Percentiles rank a stretch among this genome's conserved stretches.
phyloP scores from a whole-genome alignment of 1,140 invertebrate genomes.

The Zophobas morio region DNA sequence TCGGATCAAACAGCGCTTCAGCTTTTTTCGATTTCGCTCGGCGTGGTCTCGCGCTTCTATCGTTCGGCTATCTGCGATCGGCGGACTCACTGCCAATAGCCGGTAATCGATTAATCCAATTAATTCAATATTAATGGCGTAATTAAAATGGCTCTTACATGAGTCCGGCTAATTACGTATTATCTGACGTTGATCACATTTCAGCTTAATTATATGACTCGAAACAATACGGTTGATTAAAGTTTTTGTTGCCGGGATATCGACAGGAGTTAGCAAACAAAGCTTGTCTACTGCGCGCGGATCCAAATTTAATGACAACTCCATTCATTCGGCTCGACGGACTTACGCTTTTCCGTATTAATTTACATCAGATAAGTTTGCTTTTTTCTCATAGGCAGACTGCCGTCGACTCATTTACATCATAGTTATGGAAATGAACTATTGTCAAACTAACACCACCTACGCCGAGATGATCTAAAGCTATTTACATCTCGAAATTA shows the following conservation, averaged over 20 bases:
- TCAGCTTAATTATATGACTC: constrained; percentile 35
- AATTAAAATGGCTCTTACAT: constrained; percentile 40
- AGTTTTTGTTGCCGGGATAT: constrained; percentile 24
- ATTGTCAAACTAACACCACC: constrained; percentile 36
- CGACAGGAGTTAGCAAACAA: constrained; percentile 34
- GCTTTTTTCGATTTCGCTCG: constrained; percentile 15
- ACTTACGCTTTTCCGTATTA: constrained; percentile 26
- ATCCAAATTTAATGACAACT: constrained; percentile 33
- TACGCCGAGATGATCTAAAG: constrained; percentile 10
- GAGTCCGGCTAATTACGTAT: constrained; percentile 35
- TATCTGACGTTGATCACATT: constrained; percentile 43
- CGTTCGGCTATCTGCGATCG: constrained; percentile 4
- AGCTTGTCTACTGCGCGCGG: background rate
- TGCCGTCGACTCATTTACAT: background rate
- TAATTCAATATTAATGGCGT: constrained; percentile 45
- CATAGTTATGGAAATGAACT: constrained; percentile 35
- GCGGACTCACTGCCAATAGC: constrained; percentile 16
- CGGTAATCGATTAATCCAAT: constrained; percentile 43
- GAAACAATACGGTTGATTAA: constrained; percentile 45
- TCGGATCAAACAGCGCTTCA: constrained; percentile 32
- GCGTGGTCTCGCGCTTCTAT: constrained; percentile 1
- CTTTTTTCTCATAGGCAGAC: background rate
- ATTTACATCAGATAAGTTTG: constrained; percentile 26
- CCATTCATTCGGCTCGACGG: constrained; percentile 7
- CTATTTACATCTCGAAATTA: constrained; percentile 27